These are phyloP conservation scores for Pediacus dermestoides DNA, from an alignment of 2,888 invertebrate species.

Conservation along the genomic window DNA sequence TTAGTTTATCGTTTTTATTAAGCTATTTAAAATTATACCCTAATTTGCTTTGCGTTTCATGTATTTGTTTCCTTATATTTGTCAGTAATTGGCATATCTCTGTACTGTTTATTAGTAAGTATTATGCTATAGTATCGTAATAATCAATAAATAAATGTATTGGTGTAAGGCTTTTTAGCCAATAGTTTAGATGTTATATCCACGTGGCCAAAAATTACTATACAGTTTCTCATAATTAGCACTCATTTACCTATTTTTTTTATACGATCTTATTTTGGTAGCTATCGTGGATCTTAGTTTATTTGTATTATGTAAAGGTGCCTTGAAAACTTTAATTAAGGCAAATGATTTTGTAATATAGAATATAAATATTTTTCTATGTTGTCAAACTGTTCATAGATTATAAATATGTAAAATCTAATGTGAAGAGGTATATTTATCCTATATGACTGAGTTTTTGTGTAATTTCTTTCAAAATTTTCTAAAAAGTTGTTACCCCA, in stretches of 20 bases:
- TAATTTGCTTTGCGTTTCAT: no score
- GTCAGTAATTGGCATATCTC: slow-evolving; percentile 35
- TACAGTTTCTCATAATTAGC: slow-evolving; percentile 29
- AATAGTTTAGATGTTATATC: slow-evolving; percentile 45
- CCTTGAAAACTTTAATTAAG: slow-evolving; percentile 59
- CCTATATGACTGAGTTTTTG: slow-evolving; percentile 43
- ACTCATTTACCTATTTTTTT: slow-evolving; percentile 22
- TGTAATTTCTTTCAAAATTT: slow-evolving; percentile 38
- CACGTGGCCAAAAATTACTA: slow-evolving; percentile 47
- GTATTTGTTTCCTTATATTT: neutral
- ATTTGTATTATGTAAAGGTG: slow-evolving; percentile 50
- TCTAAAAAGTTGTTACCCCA: slow-evolving; percentile 42
- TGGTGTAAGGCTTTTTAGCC: slow-evolving; percentile 50
- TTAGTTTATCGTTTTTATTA: slow-evolving; percentile 16
- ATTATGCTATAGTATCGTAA: slow-evolving; percentile 27
- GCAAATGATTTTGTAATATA: slow-evolving; percentile 68
- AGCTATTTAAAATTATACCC: no score
- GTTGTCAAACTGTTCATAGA: slow-evolving; percentile 55
- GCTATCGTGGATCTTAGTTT: slow-evolving; percentile 38
- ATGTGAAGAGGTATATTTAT: slow-evolving; percentile 45
- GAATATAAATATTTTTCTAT: slow-evolving; percentile 68
- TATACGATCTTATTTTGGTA: slow-evolving; percentile 15
- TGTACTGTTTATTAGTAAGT: slow-evolving; percentile 34
- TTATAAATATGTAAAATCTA: slow-evolving; percentile 41
- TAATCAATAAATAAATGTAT: slow-evolving; percentile 44